Evolutionary conservation across 2,113 vertebrate genomes (phyloP), one percentile per base, ranked within the genome.

Genomic region (Prunella himalayana): DNA sequence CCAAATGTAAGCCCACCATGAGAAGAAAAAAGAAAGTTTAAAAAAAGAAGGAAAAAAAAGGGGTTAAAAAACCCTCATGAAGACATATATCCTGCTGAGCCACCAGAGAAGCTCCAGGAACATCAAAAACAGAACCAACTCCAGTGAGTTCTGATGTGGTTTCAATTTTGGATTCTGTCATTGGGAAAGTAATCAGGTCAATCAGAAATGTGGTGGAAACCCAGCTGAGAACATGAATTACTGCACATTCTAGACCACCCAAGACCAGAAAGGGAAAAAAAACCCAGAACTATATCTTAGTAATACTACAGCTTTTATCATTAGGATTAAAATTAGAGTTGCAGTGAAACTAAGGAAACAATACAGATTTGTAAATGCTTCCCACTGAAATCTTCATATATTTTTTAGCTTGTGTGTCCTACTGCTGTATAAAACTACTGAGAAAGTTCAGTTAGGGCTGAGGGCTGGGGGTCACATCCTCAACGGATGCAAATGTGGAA

Each of bases 181-280:
- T 96, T 97, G 96, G 94, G 95, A 96, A 97, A 96, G 90, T 90
- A 96, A 97, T 96, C 96, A 96, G 95, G 95, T 96, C 95, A 97
- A 96, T 97, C 95, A 97, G 82, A 97, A 96, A 96, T 95, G 95
- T 92, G 95, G 96, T 96, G 80, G 95, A 97, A 96, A 94, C 65
- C 94, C 94, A 96, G 95, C 95, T 96, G 95, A 97, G 96, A 97
- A 97, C 96, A 97, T 90, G 96, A 96, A 97, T 97, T 95, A 96
- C 96, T 92, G 94, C 88, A 93, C 76, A 96, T 95, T 95, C 86
- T 96, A 91, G 96, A 96, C 96, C 96, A 96, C 96, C 96, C 96
- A 97, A 90, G 96, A 96, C 94, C 79, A 90, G 64, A 93, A 77
- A 80, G 13, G 6, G 47, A 39, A 56, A 45, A 70, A 92, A 88